phyloP scores from a whole-genome alignment of 2,113 vertebrate species.

The Callipepla californica region DNA sequence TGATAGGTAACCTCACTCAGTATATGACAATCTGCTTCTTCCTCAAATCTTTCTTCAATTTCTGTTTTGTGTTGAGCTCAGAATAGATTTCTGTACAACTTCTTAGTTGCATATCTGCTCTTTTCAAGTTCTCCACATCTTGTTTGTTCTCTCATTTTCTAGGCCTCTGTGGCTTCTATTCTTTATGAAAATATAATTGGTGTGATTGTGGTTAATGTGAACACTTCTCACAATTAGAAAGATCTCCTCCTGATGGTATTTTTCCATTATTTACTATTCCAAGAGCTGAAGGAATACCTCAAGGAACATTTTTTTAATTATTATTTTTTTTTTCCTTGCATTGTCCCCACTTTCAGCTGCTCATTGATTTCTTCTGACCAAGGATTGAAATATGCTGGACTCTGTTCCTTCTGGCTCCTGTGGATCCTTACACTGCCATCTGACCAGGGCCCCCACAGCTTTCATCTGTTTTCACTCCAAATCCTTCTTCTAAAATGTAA shows the following conservation, averaged over 20 bases:
- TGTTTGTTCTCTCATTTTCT: background rate
- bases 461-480: constrained; percentile 64
- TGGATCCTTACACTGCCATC: constrained; percentile 51
- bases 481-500: constrained; percentile 56
- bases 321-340: background rate
- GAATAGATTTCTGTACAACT: background rate
- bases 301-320: background rate
- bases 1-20: background rate
- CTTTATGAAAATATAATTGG: background rate
- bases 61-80: background rate
- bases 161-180: background rate
- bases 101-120: background rate
- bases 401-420: constrained; percentile 41
- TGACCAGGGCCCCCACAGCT: constrained; percentile 53
- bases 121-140: background rate
- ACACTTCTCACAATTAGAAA: background rate
- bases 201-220: fast-evolving
- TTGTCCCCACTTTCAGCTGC: constrained; percentile 24
- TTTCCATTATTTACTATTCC: background rate
- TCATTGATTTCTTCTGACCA: constrained; percentile 38
- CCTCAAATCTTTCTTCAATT: background rate
- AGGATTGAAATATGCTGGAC: constrained; percentile 32
- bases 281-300: constrained; percentile 17
- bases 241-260: background rate
- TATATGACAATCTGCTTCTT: background rate